Evolutionary conservation across 2,113 vertebrate species (phyloP), one percentile per base, ranked within the genome.

Genomic region (Mungos mungo): DNA sequence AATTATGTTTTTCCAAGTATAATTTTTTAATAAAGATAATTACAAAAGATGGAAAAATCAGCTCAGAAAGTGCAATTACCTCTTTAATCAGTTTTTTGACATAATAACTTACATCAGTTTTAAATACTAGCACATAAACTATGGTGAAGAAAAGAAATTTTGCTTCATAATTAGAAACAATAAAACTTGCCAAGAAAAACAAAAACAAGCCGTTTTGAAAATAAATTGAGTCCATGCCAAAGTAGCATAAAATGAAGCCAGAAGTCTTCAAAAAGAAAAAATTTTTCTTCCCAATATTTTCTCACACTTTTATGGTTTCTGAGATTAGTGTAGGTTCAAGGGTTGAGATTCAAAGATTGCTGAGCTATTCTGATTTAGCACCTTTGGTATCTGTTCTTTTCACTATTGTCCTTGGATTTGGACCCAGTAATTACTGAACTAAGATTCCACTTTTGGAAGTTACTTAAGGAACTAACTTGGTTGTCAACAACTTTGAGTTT

Each of bases 361-460:
- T 99, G 97, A 99, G 99, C 98, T 99, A 99, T 97, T 99, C 99
- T 50, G 99, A 99, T 98, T 99, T 99, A 97, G 99, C 98, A 98
- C 99, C 29, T 79, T 79, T 21, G 47, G 29, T 50, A 79, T 52
- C 76, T 79, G 9, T 52, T 79, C 33, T 79, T 52, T 79, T 29
- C 47, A 50, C 8, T 31, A 52, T 29, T 21, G 9, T 79, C 18
- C 16, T 52, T 79, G 76, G 16, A 50, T 31, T 77, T 47, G 23
- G 25, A 84, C 38, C 15, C 27, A 71, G 38, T 69, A 83, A 77
- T 90, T 54, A 76, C 0, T 87, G 16, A 92, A 95, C 57, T 81
- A 96, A 86, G 23, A 65, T 27, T 82, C 14, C 74, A 65, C 52
- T 93, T 83, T 80, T 54, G 25, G 50, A 83, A 90, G 18, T 83